A percentile compares a stretch with the other conserved stretches of the same genome.
Conservation (phyloP, 2,113 vertebrate genomes). For the Dicerorhinus sumatrensis region DNA sequence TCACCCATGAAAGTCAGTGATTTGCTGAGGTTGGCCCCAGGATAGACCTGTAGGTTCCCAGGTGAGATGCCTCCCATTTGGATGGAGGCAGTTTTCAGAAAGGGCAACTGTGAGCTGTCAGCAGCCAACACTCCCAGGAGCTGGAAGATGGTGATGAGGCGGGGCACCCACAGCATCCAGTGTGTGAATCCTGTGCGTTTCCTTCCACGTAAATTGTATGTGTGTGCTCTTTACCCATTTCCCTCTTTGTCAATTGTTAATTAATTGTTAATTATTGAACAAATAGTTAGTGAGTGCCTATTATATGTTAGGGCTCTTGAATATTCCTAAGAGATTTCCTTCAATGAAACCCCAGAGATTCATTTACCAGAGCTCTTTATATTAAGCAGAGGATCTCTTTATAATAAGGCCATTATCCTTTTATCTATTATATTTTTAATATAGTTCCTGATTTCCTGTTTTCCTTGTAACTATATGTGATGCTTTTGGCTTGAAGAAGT, state of each 20-base stretch:
- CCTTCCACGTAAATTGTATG: neutral
- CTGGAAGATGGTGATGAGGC: fast-evolving
- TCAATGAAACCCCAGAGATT: neutral
- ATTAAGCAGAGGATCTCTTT: neutral
- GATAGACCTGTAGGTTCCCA: neutral
- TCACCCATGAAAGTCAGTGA: neutral
- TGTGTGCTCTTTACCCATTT: neutral
- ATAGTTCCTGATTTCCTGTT: neutral
- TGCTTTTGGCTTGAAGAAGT: neutral
- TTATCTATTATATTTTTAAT: neutral
- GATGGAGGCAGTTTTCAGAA: neutral
- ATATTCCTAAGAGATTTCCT: neutral
- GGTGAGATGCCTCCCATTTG: neutral
- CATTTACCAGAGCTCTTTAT: neutral
- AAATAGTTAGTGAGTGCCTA: neutral
- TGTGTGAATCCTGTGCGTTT: too few relatives aligned
- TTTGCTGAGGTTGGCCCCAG: neutral
- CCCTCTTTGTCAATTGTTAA: neutral
- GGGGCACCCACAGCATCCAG: fast-evolving
- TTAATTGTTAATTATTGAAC: neutral
- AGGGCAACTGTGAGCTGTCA: neutral
- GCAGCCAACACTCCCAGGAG: neutral
- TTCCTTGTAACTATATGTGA: neutral
- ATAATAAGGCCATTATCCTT: neutral
- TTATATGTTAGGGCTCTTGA: neutral